Conservation (phyloP, 2,888 invertebrate genomes). For the Netelia melanura region DNA sequence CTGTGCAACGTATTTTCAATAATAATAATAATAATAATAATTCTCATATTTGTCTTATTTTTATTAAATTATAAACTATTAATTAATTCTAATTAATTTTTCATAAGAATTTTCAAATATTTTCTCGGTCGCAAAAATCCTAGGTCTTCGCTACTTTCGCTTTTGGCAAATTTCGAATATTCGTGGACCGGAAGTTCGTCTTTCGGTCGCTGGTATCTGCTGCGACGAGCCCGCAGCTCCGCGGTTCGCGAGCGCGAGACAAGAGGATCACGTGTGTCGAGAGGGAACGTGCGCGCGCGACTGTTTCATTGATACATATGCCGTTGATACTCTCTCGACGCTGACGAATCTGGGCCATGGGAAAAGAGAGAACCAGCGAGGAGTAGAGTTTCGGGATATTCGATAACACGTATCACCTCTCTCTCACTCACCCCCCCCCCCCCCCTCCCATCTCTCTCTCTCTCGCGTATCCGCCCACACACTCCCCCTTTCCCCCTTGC, state of each 20-base stretch:
- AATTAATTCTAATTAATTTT: too few species aligned
- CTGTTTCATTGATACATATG: constrained; percentile 1
- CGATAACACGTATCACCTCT: constrained; percentile 50
- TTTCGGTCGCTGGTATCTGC: too few species aligned
- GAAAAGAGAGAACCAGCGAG: constrained; percentile 55
- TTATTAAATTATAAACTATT: too few species aligned
- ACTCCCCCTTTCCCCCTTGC: background rate
- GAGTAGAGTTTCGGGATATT: constrained; percentile 59
- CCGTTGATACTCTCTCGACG: constrained; percentile 36
- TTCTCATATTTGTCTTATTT: too few species aligned
- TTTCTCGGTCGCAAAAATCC: too few species aligned
- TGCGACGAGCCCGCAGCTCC: background rate
- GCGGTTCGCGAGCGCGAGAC: background rate
- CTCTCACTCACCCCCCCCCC: background rate
- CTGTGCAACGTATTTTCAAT: too few species aligned
- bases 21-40: too few species aligned
- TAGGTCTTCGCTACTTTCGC: too few species aligned
- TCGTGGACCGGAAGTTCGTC: too few species aligned
- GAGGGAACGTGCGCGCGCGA: background rate
- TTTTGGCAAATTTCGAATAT: too few species aligned
- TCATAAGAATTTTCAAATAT: too few species aligned
- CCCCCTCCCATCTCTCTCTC: background rate
- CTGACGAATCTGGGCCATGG: constrained; percentile 65
- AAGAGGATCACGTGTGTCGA: background rate
- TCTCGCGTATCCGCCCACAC: background rate